phyloP scores from a whole-genome alignment of 2,888 invertebrate genomes.

The Phalera bucephala region DNA sequence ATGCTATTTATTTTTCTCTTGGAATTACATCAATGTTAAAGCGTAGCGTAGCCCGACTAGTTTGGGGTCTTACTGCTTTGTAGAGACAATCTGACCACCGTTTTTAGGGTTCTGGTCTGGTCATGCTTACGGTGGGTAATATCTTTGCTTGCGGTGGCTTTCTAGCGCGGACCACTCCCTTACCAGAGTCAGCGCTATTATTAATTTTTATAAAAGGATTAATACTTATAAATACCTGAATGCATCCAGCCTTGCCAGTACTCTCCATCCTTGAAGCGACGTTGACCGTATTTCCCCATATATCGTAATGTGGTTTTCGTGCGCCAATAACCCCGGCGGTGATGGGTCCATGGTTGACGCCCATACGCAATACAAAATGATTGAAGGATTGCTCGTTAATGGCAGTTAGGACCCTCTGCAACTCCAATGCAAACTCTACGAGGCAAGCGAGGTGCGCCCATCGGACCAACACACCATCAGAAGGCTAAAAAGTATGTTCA shows the following conservation, averaged over 20 bases:
- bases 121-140: no score
- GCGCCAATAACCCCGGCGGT: constrained; percentile 98
- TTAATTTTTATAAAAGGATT: no score
- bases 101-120: no score
- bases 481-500: constrained; percentile 76
- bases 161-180: no score
- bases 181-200: no score
- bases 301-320: constrained; percentile 97
- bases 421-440: constrained; percentile 95
- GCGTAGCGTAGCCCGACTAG: no score
- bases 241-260: constrained; percentile 96
- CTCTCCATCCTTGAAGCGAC: constrained; percentile 99
- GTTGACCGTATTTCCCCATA: constrained; percentile 98
- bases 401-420: constrained; percentile 94
- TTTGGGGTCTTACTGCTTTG: no score
- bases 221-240: constrained; percentile 95
- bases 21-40: no score
- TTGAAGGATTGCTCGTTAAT: constrained; percentile 98
- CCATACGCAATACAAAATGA: constrained; percentile 96
- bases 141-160: no score
- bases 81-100: no score
- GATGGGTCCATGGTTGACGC: constrained; percentile 97
- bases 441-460: constrained; percentile 93
- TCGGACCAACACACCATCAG: constrained; percentile 87
- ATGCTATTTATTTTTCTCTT: no score